Conservation (phyloP, 2,797 vertebrate genomes). For the Pampus argenteus region DNA sequence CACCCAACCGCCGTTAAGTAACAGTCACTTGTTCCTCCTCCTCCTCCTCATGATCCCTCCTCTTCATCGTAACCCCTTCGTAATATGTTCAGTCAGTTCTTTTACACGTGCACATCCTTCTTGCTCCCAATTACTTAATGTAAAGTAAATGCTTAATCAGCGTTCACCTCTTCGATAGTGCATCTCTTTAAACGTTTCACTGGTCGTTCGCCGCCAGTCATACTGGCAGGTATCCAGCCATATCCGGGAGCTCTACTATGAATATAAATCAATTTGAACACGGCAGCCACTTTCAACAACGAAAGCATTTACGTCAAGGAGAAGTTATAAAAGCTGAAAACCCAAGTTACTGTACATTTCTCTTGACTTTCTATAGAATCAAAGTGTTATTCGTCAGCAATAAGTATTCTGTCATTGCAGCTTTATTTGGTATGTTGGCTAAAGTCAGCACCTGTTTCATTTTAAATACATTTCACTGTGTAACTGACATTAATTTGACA, state of each 20-base stretch:
- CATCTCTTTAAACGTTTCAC: conserved; percentile 30
- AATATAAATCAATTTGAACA: conserved; percentile 7
- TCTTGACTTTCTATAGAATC: too few relatives aligned
- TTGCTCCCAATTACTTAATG: conserved; percentile 53
- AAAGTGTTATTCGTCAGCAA: neutral
- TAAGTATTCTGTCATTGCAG: too few relatives aligned
- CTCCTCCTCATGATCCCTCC: conserved; percentile 45
- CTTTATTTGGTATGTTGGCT: too few relatives aligned
- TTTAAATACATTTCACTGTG: too few relatives aligned
- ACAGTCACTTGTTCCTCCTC: conserved; percentile 24
- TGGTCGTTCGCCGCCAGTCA: neutral
- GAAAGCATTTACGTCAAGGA: too few relatives aligned
- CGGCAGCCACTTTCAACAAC: too few relatives aligned
- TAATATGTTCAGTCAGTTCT: conserved; percentile 60
- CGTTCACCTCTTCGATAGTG: conserved; percentile 47
- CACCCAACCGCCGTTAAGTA: conserved; percentile 19
- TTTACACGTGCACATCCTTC: conserved; percentile 58
- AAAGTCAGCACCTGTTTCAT: too few relatives aligned
- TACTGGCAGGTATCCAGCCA: neutral
- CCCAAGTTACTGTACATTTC: too few relatives aligned
- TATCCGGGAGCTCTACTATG: neutral
- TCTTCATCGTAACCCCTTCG: conserved; percentile 54
- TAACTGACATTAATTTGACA: too few relatives aligned
- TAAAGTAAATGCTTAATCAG: conserved; percentile 68
- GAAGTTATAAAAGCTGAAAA: too few relatives aligned